Conservation (phyloP, 1,140 invertebrate genomes). For the Cotesia typhae region DNA sequence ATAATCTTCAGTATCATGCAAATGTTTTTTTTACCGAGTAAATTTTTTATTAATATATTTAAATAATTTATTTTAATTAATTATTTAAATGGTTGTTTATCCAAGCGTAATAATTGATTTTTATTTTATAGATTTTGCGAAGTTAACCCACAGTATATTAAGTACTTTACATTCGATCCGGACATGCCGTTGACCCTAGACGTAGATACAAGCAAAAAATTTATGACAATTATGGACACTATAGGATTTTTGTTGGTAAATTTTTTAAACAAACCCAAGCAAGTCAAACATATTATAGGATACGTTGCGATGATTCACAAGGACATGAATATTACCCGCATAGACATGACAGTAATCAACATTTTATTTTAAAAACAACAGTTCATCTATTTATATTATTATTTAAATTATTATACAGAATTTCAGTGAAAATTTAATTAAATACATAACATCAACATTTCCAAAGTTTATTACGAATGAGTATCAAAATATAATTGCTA, state of each 20-base stretch:
- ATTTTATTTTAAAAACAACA: conserved; percentile 27
- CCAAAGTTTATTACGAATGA: conserved; percentile 40
- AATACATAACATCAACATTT: conserved; percentile 44
- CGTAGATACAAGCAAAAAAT: conserved; percentile 40
- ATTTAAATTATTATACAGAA: conserved; percentile 39
- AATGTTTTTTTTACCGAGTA: conserved; percentile 32
- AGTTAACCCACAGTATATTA: conserved; percentile 45
- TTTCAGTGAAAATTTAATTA: conserved; percentile 39
- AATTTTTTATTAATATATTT: conserved; percentile 2
- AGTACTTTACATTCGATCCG: conserved; percentile 46
- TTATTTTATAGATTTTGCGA: conserved; percentile 44
- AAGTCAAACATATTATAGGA: conserved; percentile 46
- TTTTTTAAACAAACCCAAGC: conserved; percentile 46
- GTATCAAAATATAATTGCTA: conserved; percentile 40
- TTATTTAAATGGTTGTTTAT: background rate
- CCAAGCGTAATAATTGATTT: background rate
- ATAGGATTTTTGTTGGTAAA: conserved; percentile 49
- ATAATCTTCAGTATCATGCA: conserved; percentile 47
- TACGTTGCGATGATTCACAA: conserved; percentile 54
- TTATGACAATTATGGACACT: conserved; percentile 46
- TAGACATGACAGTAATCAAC: conserved; percentile 46
- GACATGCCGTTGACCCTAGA: conserved; percentile 41
- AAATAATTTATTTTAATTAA: conserved; percentile 19
- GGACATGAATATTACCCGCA: conserved; percentile 46
- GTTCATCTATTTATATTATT: conserved; percentile 13